A percentile compares a stretch with the other conserved stretches of the same genome.
Evolutionary conservation across 2,113 vertebrate species (phyloP).

Genomic region (Cynopterus brachyotis): DNA sequence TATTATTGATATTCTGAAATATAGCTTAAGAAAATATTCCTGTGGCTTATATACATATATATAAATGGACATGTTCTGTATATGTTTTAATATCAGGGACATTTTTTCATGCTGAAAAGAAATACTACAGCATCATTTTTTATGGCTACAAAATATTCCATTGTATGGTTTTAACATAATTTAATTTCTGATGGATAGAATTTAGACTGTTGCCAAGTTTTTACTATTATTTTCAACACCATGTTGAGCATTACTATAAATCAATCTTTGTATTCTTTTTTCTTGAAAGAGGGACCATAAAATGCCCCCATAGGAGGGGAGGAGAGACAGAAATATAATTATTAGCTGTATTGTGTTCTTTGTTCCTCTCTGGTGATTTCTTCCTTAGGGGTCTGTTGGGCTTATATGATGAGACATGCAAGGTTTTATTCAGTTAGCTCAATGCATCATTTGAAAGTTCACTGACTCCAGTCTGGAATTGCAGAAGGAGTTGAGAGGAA

Average conservation of each 20-base stretch:
- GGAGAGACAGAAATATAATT: not conserved
- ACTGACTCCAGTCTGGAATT: not conserved
- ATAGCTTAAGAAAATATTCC: not conserved
- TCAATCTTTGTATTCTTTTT: not conserved
- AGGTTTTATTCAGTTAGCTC: not conserved
- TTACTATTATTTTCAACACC: not conserved
- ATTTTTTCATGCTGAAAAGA: not conserved
- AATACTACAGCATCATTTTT: not conserved
- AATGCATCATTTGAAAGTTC: not conserved
- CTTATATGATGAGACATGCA: not conserved
- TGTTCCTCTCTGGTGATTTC: not conserved
- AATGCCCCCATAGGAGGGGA: not conserved
- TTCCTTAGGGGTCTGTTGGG: not conserved
- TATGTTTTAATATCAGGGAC: not conserved
- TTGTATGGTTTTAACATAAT: not conserved
- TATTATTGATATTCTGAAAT: constrained; percentile 1
- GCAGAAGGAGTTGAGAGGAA: not conserved
- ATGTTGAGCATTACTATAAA: not conserved
- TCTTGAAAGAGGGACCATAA: not conserved
- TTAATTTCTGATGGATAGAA: not conserved
- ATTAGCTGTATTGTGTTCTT: not conserved
- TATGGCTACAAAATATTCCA: not conserved
- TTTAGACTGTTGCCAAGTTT: not conserved
- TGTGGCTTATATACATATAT: not conserved
- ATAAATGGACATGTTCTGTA: not conserved